Base-by-base conservation (phyloP, 2,113 vertebrate genomes). In the Elachura formosa region DNA sequence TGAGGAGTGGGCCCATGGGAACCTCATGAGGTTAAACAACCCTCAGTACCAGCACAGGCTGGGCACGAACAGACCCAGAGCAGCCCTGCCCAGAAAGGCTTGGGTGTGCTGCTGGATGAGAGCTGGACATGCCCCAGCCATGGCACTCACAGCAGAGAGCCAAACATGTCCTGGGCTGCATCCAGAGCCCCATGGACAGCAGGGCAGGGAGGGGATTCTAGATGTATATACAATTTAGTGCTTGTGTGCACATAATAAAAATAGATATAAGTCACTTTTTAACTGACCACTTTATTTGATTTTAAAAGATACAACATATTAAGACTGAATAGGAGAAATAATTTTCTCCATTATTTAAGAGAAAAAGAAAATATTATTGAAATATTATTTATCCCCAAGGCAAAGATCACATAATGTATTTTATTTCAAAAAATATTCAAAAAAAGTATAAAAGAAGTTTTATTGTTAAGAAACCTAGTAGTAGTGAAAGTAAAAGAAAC, bases 401-500 rank as follows among this genome's bases (percentile, higher is more conserved):
- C 46, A 86, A 84, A 84, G 28, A 86, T 74, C 61, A 95, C 76
- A 74, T 25, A 93, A 81, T 45, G 48, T 59, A 46, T 63, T 66
- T 96, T 72, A 96, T 87, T 96, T 85, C 55, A 85, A 55, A n/a
- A n/a, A n/a, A n/a, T n/a, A n/a, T n/a, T n/a, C n/a, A n/a, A n/a
- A n/a, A n/a, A n/a, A 12, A 95, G 43, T 92, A 87, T 69, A 23
- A 85, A 93, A 93, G 80, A 51, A 52, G 81, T 71, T 20, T 58
- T 63, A 22, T 77, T 51, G 31, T 95, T 93, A 93, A 89, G 95
- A 97, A 95, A 54, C 17, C 31, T 87, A 48, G 56, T 36, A 89
- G 36, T 74, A 96, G 43, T 54, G 75, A 83, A 91, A 91, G 94
- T 61, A 54, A 87, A 92, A 93, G 94, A 80, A 89, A 95, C 22